Base-by-base conservation (phyloP, 2,113 vertebrate genomes). In the Alethe castanea region DNA sequence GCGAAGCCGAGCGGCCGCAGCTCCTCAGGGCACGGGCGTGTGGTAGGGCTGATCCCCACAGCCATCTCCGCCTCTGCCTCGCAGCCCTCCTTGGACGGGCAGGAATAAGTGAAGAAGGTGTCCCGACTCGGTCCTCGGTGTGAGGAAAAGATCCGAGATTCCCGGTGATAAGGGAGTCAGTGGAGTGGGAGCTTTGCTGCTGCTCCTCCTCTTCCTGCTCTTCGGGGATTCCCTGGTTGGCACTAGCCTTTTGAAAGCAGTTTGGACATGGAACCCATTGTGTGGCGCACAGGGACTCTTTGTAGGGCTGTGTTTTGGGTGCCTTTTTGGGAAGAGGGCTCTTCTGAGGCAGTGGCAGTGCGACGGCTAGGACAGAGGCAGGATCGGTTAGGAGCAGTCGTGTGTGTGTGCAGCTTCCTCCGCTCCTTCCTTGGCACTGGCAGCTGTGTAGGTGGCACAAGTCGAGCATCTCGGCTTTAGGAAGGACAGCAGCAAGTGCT, bases 401-500 rank as follows among this genome's bases (percentile, higher is more conserved):
- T 16, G 23, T 45, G 36, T 23, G 26, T 17, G 26, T 17, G 52
- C 29, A 15, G 42, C 20, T 86, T 48, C 31, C n/a, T 70, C 35
- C 35, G 0, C 8, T 33, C 23, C 18, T 56, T 74, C 26, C 48
- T 40, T 12, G 29, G 33, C 7, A 1, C 36, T 52, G 74, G 48
- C 66, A 50, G 87, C 50, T 48, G n/a, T 45, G 54, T 61, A 66
- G 74, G 64, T 93, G 77, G 90, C 74, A 53, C 26, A 50, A n/a
- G 47, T 26, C 1, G 7, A 91, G 40, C 35, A 66, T 90, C 74
- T 81, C 2, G 5, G 67, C 23, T 62, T 54, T 54, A 70, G 54
- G 59, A 85, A 97, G 95, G 95, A 97, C 96, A 96, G 96, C 95
- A 97, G 94, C 95, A 92, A 97, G 96, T 97, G 95, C 95, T 97